Conservation (phyloP, 2,113 vertebrate species). For the Etia nguti region DNA sequence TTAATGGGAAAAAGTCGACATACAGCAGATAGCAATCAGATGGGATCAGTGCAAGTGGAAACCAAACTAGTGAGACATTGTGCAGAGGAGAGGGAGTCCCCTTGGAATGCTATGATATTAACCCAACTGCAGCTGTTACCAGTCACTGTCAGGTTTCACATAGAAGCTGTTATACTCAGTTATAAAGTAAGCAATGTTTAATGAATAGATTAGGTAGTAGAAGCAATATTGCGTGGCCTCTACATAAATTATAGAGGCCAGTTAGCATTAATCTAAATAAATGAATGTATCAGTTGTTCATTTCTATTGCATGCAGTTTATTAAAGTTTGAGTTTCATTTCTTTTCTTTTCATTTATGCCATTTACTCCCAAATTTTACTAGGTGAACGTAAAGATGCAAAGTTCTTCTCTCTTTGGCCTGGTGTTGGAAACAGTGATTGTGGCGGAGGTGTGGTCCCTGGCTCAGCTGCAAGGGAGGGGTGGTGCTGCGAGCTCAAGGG, state of each 20-base stretch:
- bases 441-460: background rate
- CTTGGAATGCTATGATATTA: constrained; percentile 81
- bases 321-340: background rate
- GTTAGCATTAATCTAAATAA: background rate
- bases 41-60: background rate
- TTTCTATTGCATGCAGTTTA: background rate
- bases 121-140: constrained; percentile 83
- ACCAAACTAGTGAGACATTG: constrained; percentile 88
- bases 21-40: background rate
- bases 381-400: background rate
- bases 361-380: background rate
- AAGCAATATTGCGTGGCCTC: background rate
- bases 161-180: constrained; percentile 80
- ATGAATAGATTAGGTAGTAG: background rate
- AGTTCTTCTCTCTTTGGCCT: background rate
- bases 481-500: background rate
- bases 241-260: background rate
- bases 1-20: background rate
- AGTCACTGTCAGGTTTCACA: constrained; percentile 82
- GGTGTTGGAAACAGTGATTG: background rate
- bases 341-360: too few species aligned
- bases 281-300: background rate
- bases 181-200: background rate
- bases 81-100: constrained; percentile 88
- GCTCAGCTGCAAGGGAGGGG: background rate